Base-by-base conservation (phyloP, 53 echinoderm and acorn worm genomes). In the Echinometra lucunter region DNA sequence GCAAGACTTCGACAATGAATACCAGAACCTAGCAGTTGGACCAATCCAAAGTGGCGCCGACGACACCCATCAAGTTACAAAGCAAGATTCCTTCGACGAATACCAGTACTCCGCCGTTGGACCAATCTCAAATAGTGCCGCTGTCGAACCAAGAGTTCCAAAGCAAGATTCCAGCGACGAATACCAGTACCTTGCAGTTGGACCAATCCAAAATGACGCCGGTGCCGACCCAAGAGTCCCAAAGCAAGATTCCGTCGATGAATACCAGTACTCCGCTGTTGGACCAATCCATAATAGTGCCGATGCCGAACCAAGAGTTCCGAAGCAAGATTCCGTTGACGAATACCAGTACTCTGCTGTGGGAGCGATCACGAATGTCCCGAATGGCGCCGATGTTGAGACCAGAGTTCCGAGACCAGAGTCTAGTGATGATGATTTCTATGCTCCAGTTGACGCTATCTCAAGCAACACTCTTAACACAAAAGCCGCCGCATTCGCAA, bases 341-440 rank as follows among this genome's bases (percentile, higher is more conserved):
- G 88, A 87, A 47, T 87, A 87, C 53, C 88, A 87, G 88, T 87
- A 87, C 28, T 49, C 88, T 23, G 88, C 75, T 38, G 75, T 75
- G 12, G 75, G 75, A 38, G 58, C 57, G n/a, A 58, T 89, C 8
- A n/a, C n/a, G n/a, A n/a, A n/a, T n/a, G n/a, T 89, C 0, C 34
- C 13, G 18, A 56, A 15, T 88, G 38, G 37, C 57, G 19, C 37
- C 37, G 23, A 35, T 6, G 37, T 6, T 7, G 17, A 60, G 15
- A 27, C 45, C 2, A 35, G 85, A n/a, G 27, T 85, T 85, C 85
- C 85, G 2, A 83, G 6, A 35, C 25, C n/a, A 28, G 83, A 83
- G 6, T 28, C 49, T 16, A 4, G 21, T 37, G 47, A 57, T 1
- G 89, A 89, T 18, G 37, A 58, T 37, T 34, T 58, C 89, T 58